phyloP scores from a whole-genome alignment of 2,113 vertebrate species.

The Pipra filicauda region DNA sequence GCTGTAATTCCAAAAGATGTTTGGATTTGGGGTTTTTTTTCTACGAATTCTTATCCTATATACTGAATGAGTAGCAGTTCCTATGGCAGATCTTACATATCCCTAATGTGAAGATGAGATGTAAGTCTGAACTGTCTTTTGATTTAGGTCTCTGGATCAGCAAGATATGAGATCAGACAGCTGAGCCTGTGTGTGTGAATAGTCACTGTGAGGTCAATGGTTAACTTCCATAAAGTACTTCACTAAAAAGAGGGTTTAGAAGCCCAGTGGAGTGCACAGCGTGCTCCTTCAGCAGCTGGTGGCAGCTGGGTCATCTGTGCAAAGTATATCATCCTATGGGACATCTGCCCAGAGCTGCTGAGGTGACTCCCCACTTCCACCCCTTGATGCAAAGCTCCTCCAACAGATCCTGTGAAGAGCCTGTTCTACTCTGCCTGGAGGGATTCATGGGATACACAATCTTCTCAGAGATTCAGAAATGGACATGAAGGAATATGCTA shows the following conservation, averaged over 20 bases:
- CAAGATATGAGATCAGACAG: rapidly evolving
- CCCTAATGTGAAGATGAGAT: background rate
- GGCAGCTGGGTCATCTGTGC: rapidly evolving
- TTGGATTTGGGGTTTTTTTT: rapidly evolving
- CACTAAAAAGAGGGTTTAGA: background rate
- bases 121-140: background rate
- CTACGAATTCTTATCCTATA: background rate
- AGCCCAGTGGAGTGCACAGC: background rate
- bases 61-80: background rate
- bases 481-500: rapidly evolving
- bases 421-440: background rate
- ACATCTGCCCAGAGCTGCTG: background rate
- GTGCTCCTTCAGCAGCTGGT: background rate
- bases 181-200: background rate
- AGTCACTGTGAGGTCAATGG: background rate
- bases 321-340: background rate
- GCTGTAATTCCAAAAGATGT: background rate
- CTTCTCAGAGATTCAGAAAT: rapidly evolving
- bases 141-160: background rate
- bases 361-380: background rate
- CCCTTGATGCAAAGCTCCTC: background rate
- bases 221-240: background rate
- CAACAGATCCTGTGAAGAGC: rapidly evolving
- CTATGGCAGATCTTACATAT: background rate
- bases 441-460: rapidly evolving